Evolutionary conservation across 2,888 invertebrate species (phyloP).

Genomic region (Ryuthela nishihirai): DNA sequence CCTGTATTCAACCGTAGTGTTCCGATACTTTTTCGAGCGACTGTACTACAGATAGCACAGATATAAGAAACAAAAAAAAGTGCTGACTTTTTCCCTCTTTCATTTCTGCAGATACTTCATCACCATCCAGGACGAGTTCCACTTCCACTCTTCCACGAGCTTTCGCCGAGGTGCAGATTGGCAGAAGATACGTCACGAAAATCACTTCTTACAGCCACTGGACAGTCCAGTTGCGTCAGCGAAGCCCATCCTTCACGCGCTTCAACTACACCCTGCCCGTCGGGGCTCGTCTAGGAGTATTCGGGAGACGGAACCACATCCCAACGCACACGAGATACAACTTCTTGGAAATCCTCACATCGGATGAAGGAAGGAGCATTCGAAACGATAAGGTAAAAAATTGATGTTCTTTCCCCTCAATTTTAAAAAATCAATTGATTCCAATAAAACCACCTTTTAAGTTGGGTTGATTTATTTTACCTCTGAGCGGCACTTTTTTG

Average conservation of each 20-base stretch:
- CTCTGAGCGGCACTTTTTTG: too few species aligned
- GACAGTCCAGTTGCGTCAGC: slow-evolving; percentile 88
- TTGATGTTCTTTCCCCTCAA: too few species aligned
- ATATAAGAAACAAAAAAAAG: too few species aligned
- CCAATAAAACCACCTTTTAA: too few species aligned
- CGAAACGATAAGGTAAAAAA: slow-evolving; percentile 26
- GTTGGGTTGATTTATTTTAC: too few species aligned
- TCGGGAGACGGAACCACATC: slow-evolving; percentile 45
- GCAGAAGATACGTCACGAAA: slow-evolving; percentile 73
- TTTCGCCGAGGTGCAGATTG: slow-evolving; percentile 54
- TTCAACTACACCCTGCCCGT: slow-evolving; percentile 78
- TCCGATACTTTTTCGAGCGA: too few species aligned
- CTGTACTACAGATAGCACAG: too few species aligned
- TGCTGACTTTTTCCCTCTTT: not conserved
- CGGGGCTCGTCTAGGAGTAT: slow-evolving; percentile 45
- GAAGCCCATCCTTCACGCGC: slow-evolving; percentile 43
- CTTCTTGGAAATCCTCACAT: slow-evolving; percentile 45
- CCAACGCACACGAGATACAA: slow-evolving; percentile 48
- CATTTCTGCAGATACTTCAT: slow-evolving; percentile 6
- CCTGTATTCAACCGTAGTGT: too few species aligned
- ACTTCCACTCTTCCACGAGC: slow-evolving; percentile 68
- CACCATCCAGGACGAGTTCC: slow-evolving; percentile 10
- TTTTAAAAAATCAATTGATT: too few species aligned
- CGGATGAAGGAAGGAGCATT: slow-evolving; percentile 31
- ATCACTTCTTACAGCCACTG: slow-evolving; percentile 89